Evolutionary conservation across 2,797 vertebrate genomes (phyloP).

Genomic region (Anguilla pacifica): DNA sequence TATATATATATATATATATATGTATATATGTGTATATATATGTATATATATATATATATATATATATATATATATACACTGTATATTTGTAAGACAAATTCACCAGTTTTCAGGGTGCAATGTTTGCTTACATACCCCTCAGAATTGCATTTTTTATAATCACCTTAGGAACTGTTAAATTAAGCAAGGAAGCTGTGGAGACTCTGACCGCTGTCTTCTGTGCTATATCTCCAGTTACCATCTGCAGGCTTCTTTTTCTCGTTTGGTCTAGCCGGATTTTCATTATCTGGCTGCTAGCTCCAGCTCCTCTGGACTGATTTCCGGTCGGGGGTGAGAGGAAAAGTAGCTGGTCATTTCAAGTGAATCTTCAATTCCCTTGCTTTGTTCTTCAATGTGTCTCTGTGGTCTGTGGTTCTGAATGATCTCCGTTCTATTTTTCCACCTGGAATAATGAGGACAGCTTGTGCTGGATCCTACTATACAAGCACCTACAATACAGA

Average conservation of each 20-base stretch:
- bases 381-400: neutral
- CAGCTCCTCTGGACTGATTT: neutral
- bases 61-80: too few species aligned
- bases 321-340: neutral
- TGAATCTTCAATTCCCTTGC: neutral
- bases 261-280: neutral
- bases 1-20: too few species aligned
- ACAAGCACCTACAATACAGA: neutral
- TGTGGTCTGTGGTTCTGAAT: neutral
- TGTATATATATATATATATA: too few species aligned
- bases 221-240: neutral
- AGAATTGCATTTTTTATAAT: neutral
- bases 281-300: neutral
- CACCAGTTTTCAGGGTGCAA: neutral
- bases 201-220: neutral
- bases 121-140: neutral
- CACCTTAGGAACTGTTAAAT: neutral
- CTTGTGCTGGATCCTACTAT: neutral
- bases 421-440: neutral
- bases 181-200: neutral
- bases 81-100: neutral
- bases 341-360: neutral
- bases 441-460: neutral
- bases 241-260: neutral
- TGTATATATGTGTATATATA: too few species aligned